Conservation (phyloP, 2,888 invertebrate genomes). For the Drosophila prostipennis region DNA sequence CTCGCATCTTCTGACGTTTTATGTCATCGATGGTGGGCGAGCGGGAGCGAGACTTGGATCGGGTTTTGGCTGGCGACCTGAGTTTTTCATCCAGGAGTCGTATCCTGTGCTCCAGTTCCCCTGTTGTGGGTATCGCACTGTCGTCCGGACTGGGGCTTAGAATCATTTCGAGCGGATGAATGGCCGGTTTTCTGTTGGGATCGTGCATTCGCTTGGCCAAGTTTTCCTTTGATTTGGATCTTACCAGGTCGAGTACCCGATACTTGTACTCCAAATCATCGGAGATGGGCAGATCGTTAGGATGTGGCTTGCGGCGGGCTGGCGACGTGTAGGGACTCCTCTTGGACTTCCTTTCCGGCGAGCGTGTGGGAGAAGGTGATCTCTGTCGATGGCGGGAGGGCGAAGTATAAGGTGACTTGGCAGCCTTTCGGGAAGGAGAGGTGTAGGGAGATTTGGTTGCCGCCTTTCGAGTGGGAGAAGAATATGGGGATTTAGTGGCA, state of each 20-base stretch:
- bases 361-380: slow-evolving; percentile 64
- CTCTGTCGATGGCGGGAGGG: slow-evolving; percentile 45
- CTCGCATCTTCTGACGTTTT: slow-evolving; percentile 66
- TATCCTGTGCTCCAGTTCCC: slow-evolving; percentile 81
- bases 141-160: slow-evolving; percentile 79
- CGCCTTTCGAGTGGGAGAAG: slow-evolving; percentile 59
- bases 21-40: slow-evolving; percentile 78
- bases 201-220: slow-evolving; percentile 58
- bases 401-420: slow-evolving; percentile 57
- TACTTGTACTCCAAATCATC: slow-evolving; percentile 77
- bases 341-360: slow-evolving; percentile 24
- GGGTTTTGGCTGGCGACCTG: slow-evolving; percentile 64
- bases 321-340: slow-evolving; percentile 66
- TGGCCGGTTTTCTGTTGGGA: slow-evolving; percentile 68
- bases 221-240: slow-evolving; percentile 71
- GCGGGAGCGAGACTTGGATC: slow-evolving; percentile 69
- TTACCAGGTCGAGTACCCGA: slow-evolving; percentile 73
- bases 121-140: slow-evolving; percentile 78
- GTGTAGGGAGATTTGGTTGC: slow-evolving; percentile 56
- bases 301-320: slow-evolving; percentile 43
- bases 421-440: slow-evolving; percentile 57
- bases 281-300: slow-evolving; percentile 61
- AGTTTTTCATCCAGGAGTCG: slow-evolving; percentile 76
- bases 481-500: slow-evolving; percentile 55
- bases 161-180: slow-evolving; percentile 81